phyloP scores from a whole-genome alignment of 2,113 vertebrate species.

The Pseudorhombus dupliciocellatus region DNA sequence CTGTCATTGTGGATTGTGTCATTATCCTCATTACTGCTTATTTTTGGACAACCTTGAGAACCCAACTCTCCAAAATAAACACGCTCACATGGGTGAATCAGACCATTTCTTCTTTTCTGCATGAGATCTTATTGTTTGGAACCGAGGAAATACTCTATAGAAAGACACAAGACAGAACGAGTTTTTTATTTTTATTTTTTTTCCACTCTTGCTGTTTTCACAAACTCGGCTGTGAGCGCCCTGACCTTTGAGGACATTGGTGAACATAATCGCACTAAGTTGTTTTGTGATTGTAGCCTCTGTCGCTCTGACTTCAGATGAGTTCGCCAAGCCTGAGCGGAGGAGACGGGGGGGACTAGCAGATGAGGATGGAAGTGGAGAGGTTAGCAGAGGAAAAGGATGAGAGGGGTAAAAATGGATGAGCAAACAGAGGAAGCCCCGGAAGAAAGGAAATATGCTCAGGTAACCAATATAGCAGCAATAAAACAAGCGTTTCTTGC shows the following conservation, averaged over 20 bases:
- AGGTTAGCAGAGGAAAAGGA: slow-evolving; percentile 20
- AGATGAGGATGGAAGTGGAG: slow-evolving; percentile 15
- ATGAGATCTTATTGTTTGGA: background rate
- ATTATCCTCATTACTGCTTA: slow-evolving; percentile 5
- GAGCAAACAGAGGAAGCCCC: slow-evolving; percentile 25
- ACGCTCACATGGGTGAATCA: background rate
- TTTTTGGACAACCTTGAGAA: background rate
- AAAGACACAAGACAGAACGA: too few species aligned
- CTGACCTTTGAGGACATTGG: background rate
- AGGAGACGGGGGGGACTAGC: background rate
- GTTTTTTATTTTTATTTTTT: background rate
- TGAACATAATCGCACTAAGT: too few species aligned
- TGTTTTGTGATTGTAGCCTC: background rate
- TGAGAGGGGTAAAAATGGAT: slow-evolving; percentile 3
- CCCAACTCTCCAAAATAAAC: background rate
- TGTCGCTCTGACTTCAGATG: background rate
- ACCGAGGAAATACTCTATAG: background rate
- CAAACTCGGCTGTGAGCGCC: background rate
- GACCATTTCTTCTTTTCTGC: background rate
- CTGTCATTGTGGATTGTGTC: background rate
- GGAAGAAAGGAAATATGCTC: slow-evolving; percentile 16
- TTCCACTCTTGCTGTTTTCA: background rate
- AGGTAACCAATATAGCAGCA: slow-evolving; percentile 20
- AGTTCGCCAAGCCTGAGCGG: background rate
- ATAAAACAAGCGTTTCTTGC: background rate